Base-by-base conservation (phyloP, 2,888 invertebrate species). In the Metopia argyrocephala region DNA sequence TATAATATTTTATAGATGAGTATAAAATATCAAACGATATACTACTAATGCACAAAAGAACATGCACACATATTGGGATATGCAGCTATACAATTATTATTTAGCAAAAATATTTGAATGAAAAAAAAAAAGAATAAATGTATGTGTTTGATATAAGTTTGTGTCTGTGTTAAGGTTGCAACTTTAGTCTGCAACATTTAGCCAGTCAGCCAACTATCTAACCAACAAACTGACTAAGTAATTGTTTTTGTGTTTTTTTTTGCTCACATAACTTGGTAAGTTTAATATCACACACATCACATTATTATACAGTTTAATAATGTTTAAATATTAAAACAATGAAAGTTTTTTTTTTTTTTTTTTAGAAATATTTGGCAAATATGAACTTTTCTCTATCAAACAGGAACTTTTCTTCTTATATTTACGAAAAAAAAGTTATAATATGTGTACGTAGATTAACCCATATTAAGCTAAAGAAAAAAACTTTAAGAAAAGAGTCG, bases 311-410 rank as follows among this genome's bases (percentile, higher is more conserved):
- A 71, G 59, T 71, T 71, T 28, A 71, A 78, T 66, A 28, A 66
- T 71, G 45, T 66, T 66, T 57, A 71, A 78, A 71, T 61, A 70
- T 71, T 65, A 70, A 78, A 65, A 78, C 65, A 78, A 71, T 54
- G 78, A 78, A 78, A 54, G 52, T 45, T 71, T 70, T 76, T 15
- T 38, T 31, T 38, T 38, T 31, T 3, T 38, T 38, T 3, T 38
- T 38, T 65, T 12, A 31, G 50, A 50, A 64, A 70, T 71, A 78
- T 71, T 78, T 70, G 64, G 59, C 65, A 52, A 25, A 54, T 61
- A 61, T 66, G 2, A 78, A 71, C 12, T 56, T 64, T 57, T 23
- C 27, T 27, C 31, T 52, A 20, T 31, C 28, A 21, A 45, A 61
- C 4, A 20, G 5, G 21, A 21, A 31, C 9, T 50, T 52, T 59